Base-by-base conservation (phyloP, 2,888 invertebrate genomes). In the Andrena dorsata region DNA sequence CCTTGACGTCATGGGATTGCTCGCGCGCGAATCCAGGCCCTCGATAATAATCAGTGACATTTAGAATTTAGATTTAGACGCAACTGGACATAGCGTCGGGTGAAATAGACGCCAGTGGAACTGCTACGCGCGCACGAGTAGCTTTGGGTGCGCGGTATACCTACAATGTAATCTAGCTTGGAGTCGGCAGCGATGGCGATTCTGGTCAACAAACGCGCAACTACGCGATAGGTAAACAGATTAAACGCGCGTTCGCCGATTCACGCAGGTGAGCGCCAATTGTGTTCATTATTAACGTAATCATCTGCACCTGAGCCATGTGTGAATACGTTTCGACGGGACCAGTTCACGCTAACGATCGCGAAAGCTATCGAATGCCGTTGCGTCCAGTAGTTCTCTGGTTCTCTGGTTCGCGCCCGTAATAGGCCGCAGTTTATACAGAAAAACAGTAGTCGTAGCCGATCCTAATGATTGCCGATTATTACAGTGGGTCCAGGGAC, bases 201-300 rank as follows among this genome's bases (percentile, higher is more conserved):
- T 66, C 66, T 49, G 49, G 23, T 23, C 64, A 23, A 26, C 30
- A 77, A 77, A 83, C 61, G 56, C 41, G 26, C 60, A 28, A 51
- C 53, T 20, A 53, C 35, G 16, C 63, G 87, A 64, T 60, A 70
- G 76, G 60, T 79, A 88, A 88, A 88, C 76, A 79, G 81, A 83
- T 88, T 85, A 85, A 87, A 84, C 77, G 72, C 75, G 72, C 65
- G 58, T 83, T 86, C 75, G 65, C 53, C 72, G 83, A 76, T 80
- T 86, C 86, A 86, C 75, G 80, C 88, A 82, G 81, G 82, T 83
- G 86, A 88, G 68, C 84, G 68, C 73, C 86, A 80, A 83, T 88
- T 83, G 80, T 75, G 79, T 85, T 84, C 78, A 72, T 87, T 84
- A 87, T 88, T 86, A 86, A 86, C 84, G 82, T 86, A 87, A 87